Conservation (phyloP, 2,113 vertebrate species). For the Nothocercus nigrocapillus region DNA sequence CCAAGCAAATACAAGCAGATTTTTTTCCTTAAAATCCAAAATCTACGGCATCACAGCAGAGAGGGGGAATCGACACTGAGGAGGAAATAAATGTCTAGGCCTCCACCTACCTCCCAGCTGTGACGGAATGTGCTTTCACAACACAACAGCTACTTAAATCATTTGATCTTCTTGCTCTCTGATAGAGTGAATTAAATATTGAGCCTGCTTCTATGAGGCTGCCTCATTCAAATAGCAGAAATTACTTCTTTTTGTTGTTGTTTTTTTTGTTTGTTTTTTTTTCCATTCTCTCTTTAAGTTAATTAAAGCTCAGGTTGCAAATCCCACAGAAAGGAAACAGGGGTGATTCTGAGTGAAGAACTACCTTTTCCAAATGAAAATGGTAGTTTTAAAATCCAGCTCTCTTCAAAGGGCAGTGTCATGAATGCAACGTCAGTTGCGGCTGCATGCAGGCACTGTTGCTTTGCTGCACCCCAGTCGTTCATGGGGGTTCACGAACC, state of each 20-base stretch:
- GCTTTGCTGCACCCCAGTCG: neutral
- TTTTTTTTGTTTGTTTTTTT: neutral
- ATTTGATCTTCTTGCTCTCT: conserved; percentile 42
- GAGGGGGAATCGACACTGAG: neutral
- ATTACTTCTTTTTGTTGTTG: neutral
- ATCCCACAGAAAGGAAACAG: neutral
- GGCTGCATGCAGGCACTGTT: neutral
- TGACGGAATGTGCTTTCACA: conserved; percentile 37
- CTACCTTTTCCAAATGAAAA: neutral
- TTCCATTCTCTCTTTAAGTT: neutral
- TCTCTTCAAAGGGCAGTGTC: rapidly evolving
- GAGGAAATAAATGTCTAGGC: conserved; percentile 8
- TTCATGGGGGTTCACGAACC: rapidly evolving
- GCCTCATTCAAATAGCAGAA: neutral
- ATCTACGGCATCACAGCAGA: neutral
- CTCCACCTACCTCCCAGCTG: conserved; percentile 23
- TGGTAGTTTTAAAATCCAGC: neutral
- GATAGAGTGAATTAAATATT: conserved; percentile 38
- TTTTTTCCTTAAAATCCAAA: neutral
- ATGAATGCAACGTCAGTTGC: neutral
- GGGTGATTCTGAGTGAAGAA: neutral
- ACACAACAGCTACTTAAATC: conserved; percentile 38
- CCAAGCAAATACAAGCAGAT: neutral
- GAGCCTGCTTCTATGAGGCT: neutral
- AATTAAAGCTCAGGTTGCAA: conserved; percentile 30